Conservation (phyloP, 2,113 vertebrate species). For the Martes martes region DNA sequence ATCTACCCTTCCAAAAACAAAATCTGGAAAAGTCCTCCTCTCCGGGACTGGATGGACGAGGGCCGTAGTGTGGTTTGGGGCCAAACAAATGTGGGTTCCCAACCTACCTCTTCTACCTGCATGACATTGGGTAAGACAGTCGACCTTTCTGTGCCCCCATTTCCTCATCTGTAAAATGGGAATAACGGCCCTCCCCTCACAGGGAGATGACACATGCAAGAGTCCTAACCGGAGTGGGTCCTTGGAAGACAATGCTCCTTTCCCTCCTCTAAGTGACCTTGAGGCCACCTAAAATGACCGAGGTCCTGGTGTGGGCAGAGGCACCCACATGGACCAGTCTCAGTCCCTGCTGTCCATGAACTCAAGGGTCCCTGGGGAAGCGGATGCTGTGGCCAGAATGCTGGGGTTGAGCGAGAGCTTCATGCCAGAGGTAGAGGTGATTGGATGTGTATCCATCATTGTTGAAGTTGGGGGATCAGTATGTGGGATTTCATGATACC, state of each 20-base stretch:
- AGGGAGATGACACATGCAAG: neutral
- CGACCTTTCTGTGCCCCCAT: neutral
- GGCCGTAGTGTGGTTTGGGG: neutral
- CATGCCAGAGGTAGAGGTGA: neutral
- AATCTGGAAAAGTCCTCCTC: neutral
- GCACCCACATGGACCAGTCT: neutral
- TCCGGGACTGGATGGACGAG: neutral
- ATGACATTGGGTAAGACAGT: neutral
- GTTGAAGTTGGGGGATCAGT: neutral
- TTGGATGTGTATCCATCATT: neutral
- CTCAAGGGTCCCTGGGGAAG: neutral
- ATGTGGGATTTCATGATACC: neutral
- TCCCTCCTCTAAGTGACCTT: neutral
- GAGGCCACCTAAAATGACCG: neutral
- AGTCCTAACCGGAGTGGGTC: neutral
- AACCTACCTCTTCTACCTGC: neutral
- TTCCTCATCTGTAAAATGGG: neutral
- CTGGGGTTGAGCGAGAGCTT: neutral
- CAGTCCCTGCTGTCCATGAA: neutral
- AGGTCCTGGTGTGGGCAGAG: neutral
- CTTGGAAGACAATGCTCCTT: neutral
- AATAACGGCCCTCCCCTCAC: neutral
- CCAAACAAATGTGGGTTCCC: neutral
- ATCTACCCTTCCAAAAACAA: neutral
- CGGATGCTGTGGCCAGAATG: rapidly evolving